Percentiles rank a stretch among this genome's conserved stretches.
Evolutionary conservation across 2,113 vertebrate species (phyloP).

Genomic region (Corythoichthys intestinalis): DNA sequence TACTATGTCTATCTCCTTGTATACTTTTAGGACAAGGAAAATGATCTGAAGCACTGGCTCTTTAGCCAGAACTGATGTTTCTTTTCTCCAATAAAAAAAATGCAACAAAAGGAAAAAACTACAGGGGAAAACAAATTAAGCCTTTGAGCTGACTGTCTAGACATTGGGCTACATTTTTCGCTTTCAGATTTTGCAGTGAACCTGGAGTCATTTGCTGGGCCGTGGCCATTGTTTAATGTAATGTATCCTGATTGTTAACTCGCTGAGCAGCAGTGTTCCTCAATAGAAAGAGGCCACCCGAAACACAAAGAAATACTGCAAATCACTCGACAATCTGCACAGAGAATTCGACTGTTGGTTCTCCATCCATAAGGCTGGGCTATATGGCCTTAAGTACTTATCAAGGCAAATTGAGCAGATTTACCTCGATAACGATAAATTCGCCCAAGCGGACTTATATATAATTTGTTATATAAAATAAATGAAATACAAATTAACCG

Average conservation of each 20-base stretch:
- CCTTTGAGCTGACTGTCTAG: constrained; percentile 69
- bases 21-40: background rate
- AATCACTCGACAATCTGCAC: too few relatives aligned
- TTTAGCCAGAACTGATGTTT: constrained; percentile 54
- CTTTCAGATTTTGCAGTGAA: constrained; percentile 20
- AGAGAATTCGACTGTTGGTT: too few relatives aligned
- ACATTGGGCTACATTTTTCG: constrained; percentile 64
- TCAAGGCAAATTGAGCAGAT: too few relatives aligned
- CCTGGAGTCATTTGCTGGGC: background rate
- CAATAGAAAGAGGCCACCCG: too few relatives aligned
- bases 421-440: too few relatives aligned
- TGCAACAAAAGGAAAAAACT: constrained; percentile 29
- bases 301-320: too few relatives aligned
- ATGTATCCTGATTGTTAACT: background rate
- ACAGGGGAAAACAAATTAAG: constrained; percentile 57
- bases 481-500: too few relatives aligned
- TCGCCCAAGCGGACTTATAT: too few relatives aligned
- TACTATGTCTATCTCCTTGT: background rate
- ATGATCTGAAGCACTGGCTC: constrained; percentile 13
- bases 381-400: too few relatives aligned
- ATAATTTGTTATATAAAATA: too few relatives aligned
- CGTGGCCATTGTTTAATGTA: background rate
- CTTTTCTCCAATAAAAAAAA: constrained; percentile 54
- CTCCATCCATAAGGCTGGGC: too few relatives aligned
- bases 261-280: too few relatives aligned